A percentile compares a stretch with the other conserved stretches of the same genome.
Conservation (phyloP, 2,113 vertebrate species). For the Pomatostomus ruficeps region DNA sequence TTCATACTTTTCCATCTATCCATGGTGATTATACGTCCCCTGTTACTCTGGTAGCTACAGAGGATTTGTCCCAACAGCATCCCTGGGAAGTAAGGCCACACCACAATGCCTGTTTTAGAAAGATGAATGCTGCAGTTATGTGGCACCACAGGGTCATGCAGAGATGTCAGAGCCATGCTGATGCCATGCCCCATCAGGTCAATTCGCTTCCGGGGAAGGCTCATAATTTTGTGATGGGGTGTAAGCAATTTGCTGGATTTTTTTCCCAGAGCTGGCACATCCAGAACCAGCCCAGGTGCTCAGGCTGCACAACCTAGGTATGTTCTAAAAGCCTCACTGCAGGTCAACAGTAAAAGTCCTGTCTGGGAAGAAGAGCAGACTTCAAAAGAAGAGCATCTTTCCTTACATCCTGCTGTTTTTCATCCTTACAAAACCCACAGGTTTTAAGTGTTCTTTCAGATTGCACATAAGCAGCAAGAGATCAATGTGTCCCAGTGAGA, state of each 20-base stretch:
- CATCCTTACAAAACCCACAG: background rate
- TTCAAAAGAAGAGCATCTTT: background rate
- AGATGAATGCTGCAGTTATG: background rate
- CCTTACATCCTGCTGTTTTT: background rate
- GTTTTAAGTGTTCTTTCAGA: background rate
- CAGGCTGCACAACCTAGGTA: background rate
- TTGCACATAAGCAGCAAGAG: background rate
- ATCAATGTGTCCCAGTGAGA: fast-evolving
- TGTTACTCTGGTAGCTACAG: background rate
- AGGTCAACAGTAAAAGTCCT: background rate
- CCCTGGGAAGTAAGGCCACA: background rate
- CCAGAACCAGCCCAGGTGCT: background rate
- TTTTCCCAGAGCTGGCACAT: background rate
- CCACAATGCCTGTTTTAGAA: background rate
- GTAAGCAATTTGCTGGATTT: background rate
- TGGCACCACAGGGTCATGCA: background rate
- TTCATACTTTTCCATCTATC: slow-evolving; percentile 26
- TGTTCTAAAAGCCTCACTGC: background rate
- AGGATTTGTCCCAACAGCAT: background rate
- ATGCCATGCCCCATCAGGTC: background rate
- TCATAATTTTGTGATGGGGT: background rate
- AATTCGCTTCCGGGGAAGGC: background rate
- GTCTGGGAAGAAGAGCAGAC: background rate
- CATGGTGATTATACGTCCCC: background rate
- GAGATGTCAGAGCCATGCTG: background rate